Base-by-base conservation (phyloP, 2,797 vertebrate genomes). In the Staurois parvus region DNA sequence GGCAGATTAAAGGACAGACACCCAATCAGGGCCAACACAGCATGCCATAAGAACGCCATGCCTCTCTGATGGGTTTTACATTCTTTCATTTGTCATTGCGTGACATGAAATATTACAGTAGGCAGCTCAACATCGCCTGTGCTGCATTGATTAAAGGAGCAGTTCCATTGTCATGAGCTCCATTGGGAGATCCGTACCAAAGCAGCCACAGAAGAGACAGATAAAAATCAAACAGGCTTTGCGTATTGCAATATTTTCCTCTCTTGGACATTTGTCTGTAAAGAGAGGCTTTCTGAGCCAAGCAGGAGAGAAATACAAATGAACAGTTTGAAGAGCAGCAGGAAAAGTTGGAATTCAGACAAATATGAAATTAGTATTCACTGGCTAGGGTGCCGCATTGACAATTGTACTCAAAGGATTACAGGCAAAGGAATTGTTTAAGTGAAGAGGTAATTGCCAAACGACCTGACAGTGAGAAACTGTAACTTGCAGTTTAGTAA, bases 241-340 rank as follows among this genome's bases (percentile, higher is more conserved):
- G 56, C 74, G 76, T 76, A 56, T 19, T 69, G 64, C 82, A 84
- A 84, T 59, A 52, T 77, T 29, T 69, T 42, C 73, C 79, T 77
- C 74, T 70, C n/a, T 30, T 68, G 48, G 42, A 84, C 74, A 67
- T 77, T 84, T 59, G 32, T 69, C 48, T 29, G 26, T 29, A 72
- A 26, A 72, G 45, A 59, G 30, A 80, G 30, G 30, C 32, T 19
- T 34, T 2, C 68, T 12, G 8, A 59, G 79, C 40, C 10, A n/a
- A 28, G 29, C 70, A 19, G 29, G 21, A 30, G 42, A 37, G 24
- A 40, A 59, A 72, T 62, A 59, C 68, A 81, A 59, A 81, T 62
- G 37, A 67, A 42, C 62, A 21, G 11, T 66, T 29, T 29, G 19
- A 68, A 66, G 17, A 30, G 79, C 45, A 62, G 15, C 24, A 34